Evolutionary conservation across 2,113 vertebrate species (phyloP).

Genomic region (Menidia beryllina): DNA sequence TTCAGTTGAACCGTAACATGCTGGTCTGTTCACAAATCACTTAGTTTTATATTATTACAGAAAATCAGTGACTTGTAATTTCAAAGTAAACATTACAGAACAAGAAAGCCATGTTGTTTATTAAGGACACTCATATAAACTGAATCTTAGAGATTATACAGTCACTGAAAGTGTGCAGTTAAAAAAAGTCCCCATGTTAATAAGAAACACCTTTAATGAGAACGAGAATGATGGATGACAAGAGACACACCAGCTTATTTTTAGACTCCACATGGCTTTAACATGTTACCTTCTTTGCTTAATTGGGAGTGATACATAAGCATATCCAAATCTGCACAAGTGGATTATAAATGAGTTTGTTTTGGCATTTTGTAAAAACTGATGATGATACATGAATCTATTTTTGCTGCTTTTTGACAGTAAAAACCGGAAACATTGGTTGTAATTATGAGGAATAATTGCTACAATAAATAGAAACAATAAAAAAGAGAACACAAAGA

Average conservation of each 20-base stretch:
- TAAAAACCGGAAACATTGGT: conserved; percentile 42
- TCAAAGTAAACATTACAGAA: not conserved
- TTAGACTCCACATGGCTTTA: conserved; percentile 48
- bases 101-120: not conserved
- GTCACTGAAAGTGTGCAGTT: not conserved
- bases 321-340: conserved; percentile 61
- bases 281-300: conserved; percentile 49
- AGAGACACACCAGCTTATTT: conserved; percentile 49
- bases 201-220: conserved; percentile 52
- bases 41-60: conserved; percentile 15
- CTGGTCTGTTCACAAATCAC: conserved; percentile 25
- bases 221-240: conserved; percentile 56
- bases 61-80: not conserved
- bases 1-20: conserved; percentile 14
- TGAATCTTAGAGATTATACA: not conserved
- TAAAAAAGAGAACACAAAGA: conserved; percentile 22
- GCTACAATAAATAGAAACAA: conserved; percentile 44
- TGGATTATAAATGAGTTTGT: conserved; percentile 60
- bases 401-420: conserved; percentile 38
- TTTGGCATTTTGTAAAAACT: conserved; percentile 64
- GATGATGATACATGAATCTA: conserved; percentile 63
- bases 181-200: conserved; percentile 37
- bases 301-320: conserved; percentile 68
- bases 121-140: not conserved
- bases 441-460: conserved; percentile 46